Conservation (phyloP, 2,888 invertebrate genomes). For the Lordiphosa fenestrarum region DNA sequence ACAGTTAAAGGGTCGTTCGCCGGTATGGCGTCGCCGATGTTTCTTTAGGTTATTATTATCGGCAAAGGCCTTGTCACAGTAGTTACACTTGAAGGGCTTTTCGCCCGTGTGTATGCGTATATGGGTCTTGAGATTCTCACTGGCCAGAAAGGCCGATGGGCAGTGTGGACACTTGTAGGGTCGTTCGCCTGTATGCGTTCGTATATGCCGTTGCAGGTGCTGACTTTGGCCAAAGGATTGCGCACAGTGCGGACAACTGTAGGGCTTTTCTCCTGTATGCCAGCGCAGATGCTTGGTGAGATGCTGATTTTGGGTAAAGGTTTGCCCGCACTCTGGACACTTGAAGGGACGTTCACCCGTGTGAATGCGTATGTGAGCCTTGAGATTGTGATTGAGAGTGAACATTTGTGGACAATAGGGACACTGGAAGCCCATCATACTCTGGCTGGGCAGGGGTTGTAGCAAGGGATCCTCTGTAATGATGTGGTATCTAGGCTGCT, state of each 20-base stretch:
- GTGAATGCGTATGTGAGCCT: constrained; percentile 18
- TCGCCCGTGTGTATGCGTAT: constrained; percentile 27
- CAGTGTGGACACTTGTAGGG: constrained; percentile 19
- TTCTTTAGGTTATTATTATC: constrained; percentile 25
- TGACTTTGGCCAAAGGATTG: too few relatives aligned
- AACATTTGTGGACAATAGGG: constrained; percentile 21
- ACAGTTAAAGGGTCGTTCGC: constrained; percentile 21
- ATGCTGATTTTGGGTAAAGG: constrained; percentile 10
- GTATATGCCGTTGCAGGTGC: constrained; percentile 7
- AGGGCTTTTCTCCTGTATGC: too few relatives aligned
- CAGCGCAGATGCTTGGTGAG: too few relatives aligned
- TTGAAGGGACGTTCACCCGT: constrained; percentile 13
- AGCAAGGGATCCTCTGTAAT: too few relatives aligned
- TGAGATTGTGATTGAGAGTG: constrained; percentile 7
- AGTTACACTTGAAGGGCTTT: constrained; percentile 23
- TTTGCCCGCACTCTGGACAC: constrained; percentile 6
- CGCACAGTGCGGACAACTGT: too few relatives aligned
- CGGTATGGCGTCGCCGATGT: constrained; percentile 28
- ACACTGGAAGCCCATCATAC: constrained; percentile 10
- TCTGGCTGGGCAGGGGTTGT: too few relatives aligned
- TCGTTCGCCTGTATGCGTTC: constrained; percentile 11
- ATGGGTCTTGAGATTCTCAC: constrained; percentile 11
- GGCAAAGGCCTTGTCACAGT: constrained; percentile 17
- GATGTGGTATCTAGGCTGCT: too few relatives aligned
- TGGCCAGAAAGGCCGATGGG: constrained; percentile 16